Conservation (phyloP, 2,113 vertebrate genomes). For the Trichomycterus rosablanca region DNA sequence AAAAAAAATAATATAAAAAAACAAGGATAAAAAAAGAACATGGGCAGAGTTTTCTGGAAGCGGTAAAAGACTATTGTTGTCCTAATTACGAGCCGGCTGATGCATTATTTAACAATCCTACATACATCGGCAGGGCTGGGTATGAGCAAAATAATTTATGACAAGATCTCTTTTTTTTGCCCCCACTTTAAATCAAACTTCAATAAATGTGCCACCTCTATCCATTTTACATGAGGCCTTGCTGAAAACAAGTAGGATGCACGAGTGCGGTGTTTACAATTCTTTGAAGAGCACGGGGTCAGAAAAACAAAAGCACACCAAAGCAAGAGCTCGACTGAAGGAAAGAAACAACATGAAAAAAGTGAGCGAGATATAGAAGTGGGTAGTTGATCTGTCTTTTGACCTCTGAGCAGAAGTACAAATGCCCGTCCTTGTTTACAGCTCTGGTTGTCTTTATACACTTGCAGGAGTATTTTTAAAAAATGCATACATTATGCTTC, state of each 20-base stretch:
- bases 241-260: constrained; percentile 59
- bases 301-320: constrained; percentile 58
- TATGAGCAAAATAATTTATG: constrained; percentile 78
- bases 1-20: neutral
- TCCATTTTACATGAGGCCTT: constrained; percentile 73
- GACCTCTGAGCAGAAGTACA: no score
- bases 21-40: constrained; percentile 12
- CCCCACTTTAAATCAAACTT: constrained; percentile 72
- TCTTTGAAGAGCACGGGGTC: constrained; percentile 61
- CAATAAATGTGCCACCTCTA: constrained; percentile 71
- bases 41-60: constrained; percentile 52
- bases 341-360: constrained; percentile 9
- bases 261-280: constrained; percentile 60
- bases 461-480: no score
- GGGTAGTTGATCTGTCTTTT: no score
- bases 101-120: constrained; percentile 75
- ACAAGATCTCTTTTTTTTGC: constrained; percentile 59
- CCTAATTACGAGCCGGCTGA: constrained; percentile 71
- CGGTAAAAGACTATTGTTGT: constrained; percentile 70
- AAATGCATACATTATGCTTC: no score
- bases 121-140: constrained; percentile 67
- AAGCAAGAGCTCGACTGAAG: constrained; percentile 45
- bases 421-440: no score
- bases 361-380: neutral
- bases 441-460: no score